Percentiles rank a stretch among this genome's conserved stretches.
These are phyloP conservation scores for Fabriciana adippe DNA, from an alignment of 2,888 invertebrate species.

Conservation along the genomic window DNA sequence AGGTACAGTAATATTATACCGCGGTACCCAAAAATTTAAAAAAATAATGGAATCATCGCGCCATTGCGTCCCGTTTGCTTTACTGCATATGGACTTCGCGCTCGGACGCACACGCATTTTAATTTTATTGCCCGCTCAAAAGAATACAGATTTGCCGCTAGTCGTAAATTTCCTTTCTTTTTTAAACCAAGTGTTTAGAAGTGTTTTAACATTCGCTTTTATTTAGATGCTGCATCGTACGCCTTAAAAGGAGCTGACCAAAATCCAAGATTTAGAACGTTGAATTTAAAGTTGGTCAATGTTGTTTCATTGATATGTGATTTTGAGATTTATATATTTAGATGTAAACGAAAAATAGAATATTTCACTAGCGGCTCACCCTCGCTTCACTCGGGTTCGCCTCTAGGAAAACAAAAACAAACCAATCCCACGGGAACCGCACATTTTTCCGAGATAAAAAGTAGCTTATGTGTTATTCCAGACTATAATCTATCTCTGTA, in stretches of 20 bases:
- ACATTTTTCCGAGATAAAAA: too few species aligned
- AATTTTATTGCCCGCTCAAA: constrained; percentile 54
- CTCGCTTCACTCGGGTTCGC: too few species aligned
- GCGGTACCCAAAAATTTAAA: constrained; percentile 48
- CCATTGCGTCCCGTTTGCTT: constrained; percentile 54
- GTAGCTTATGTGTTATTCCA: too few species aligned
- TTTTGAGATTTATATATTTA: too few species aligned
- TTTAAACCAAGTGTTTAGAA: constrained; percentile 38
- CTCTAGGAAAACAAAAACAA: too few species aligned
- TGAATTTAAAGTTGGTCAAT: too few species aligned
- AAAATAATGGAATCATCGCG: constrained; percentile 60
- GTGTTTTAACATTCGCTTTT: constrained; percentile 34
- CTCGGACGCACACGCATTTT: constrained; percentile 59
- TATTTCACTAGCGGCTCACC: too few species aligned
- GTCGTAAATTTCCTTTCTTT: constrained; percentile 47
- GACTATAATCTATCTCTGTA: too few species aligned
- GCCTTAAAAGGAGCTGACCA: constrained; percentile 30
- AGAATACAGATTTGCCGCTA: constrained; percentile 49
- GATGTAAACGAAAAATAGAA: too few species aligned
- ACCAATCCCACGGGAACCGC: too few species aligned
- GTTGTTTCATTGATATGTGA: too few species aligned
- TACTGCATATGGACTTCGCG: constrained; percentile 63
- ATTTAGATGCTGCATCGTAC: constrained; percentile 20
- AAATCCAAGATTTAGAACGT: constrained; percentile 55
- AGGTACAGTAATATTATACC: not conserved